Evolutionary conservation across 1,140 invertebrate species (phyloP).

Genomic region (Nasonia giraulti): DNA sequence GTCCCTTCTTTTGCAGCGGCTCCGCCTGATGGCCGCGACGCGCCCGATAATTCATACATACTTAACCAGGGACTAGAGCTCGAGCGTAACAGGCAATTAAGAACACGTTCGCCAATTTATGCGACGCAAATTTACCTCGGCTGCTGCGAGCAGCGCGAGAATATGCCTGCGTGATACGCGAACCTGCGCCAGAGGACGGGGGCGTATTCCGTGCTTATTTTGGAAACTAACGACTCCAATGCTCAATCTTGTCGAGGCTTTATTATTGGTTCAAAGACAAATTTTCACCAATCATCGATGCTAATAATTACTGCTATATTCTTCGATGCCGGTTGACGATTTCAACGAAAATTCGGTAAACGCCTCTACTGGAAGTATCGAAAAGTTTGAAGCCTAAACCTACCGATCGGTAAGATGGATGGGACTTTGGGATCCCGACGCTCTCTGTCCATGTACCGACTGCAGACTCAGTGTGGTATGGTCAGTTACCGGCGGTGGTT

Average conservation of each 20-base stretch:
- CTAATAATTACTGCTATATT: too few species aligned
- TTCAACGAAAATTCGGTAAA: not conserved
- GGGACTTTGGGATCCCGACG: too few species aligned
- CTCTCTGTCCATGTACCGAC: not conserved
- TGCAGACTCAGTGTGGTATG: not conserved
- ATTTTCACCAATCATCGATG: too few species aligned
- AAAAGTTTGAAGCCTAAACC: not conserved
- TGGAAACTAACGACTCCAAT: too few species aligned
- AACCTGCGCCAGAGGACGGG: too few species aligned
- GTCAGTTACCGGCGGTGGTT: not conserved
- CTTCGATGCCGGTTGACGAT: too few species aligned
- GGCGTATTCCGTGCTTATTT: too few species aligned
- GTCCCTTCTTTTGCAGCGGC: not conserved
- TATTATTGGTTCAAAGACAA: too few species aligned
- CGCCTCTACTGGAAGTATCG: not conserved
- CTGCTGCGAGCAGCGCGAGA: too few species aligned
- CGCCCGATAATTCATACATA: conserved; percentile 66
- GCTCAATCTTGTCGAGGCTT: too few species aligned
- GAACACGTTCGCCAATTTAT: conserved; percentile 61
- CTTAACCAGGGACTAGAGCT: conserved; percentile 59
- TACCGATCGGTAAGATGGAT: not conserved
- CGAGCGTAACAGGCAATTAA: conserved; percentile 62
- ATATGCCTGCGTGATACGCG: not conserved
- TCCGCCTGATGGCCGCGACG: conserved; percentile 43
- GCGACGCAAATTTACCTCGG: too few species aligned